phyloP scores from a whole-genome alignment of 2,797 vertebrate species.

The Danio aesculapii region DNA sequence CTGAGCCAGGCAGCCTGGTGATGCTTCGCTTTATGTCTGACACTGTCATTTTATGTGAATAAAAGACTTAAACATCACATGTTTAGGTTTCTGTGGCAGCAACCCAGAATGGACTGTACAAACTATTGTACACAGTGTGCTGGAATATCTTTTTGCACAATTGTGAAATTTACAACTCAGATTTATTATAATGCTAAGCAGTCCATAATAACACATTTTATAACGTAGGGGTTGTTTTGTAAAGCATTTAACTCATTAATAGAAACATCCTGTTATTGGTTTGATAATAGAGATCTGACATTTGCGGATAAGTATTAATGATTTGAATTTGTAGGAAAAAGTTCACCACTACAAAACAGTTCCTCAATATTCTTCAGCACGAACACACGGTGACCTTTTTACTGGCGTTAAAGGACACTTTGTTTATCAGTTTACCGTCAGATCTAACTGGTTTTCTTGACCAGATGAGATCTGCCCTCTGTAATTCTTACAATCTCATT shows the following conservation, averaged over 20 bases:
- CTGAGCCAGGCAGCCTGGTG: constrained; percentile 25
- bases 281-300: constrained; percentile 18
- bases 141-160: constrained; percentile 6
- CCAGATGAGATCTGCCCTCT: not conserved
- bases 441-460: not conserved
- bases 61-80: constrained; percentile 51
- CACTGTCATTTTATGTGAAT: constrained; percentile 43
- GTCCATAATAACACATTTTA: not conserved
- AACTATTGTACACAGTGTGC: constrained; percentile 22
- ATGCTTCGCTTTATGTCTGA: constrained; percentile 43
- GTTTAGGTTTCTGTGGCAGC: constrained; percentile 20
- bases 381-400: constrained; percentile 19
- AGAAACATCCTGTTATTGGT: constrained; percentile 6
- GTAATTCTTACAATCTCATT: not conserved
- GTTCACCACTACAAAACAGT: constrained; percentile 22
- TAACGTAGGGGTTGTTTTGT: not conserved
- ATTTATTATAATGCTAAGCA: not conserved
- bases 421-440: not conserved
- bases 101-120: constrained; percentile 27
- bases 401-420: constrained; percentile 19
- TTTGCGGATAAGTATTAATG: constrained; percentile 9
- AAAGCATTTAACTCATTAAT: constrained; percentile 5
- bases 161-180: not conserved
- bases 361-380: constrained; percentile 13
- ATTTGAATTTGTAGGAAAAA: not conserved